Base-by-base conservation (phyloP, 2,888 invertebrate species). In the Laothoe populi region DNA sequence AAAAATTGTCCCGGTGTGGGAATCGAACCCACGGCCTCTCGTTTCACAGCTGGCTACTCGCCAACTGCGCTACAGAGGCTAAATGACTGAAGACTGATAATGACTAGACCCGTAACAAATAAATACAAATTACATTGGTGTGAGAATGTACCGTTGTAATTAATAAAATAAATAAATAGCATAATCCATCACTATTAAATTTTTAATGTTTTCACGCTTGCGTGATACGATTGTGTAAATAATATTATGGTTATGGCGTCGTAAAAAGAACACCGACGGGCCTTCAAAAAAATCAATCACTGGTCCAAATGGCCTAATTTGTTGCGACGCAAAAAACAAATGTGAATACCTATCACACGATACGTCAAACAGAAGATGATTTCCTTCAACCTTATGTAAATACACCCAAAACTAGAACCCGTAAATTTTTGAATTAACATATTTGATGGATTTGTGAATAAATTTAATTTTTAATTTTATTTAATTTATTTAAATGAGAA, bases 381-480 rank as follows among this genome's bases (percentile, higher is more conserved):
- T 16, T 49, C 49, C 35, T 53, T 53, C 35, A 21, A 31, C 4
- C 3, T 53, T 35, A 53, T 53, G 53, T 31, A 35, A 53, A 53
- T 53, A 53, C 10, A 35, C 13, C 3, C 7, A 45, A 7, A 42
- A 23, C n/a, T 19, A 21, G 10, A 49, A 35, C 10, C 10, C 53
- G 35, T 16, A 53, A 53, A 35, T 26, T n/a, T 53, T 21, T 19
- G 31, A 53, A 53, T 35, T 21, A 53, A 31, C 35, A 31, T 10
- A 35, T 53, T n/a, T 35, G 31, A 35, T 49, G 16, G 16, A 31
- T 19, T 53, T 24, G 16, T 8, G 24, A 0, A 13, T 53, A 5
- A 53, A 35, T 31, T 16, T 19, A 19, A 5, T 11, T 19, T 19
- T 35, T 19, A 35, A 11, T 4, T 16, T 35, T 19, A 35, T 31